Conservation (phyloP, 2,797 vertebrate genomes). For the Chrosomus eos region DNA sequence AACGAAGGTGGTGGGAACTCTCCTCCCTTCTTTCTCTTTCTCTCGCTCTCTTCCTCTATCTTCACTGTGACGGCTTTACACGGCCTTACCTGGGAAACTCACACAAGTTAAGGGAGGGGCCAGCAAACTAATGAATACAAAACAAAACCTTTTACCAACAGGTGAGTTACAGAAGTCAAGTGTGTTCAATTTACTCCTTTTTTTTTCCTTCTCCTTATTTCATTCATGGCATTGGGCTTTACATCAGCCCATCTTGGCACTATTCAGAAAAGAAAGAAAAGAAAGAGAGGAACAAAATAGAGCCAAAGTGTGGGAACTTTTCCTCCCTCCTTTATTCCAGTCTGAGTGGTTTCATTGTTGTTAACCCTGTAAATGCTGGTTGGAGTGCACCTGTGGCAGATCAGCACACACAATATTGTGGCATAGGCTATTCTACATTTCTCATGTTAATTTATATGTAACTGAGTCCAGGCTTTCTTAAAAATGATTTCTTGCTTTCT, state of each 20-base stretch:
- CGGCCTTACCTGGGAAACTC: slow-evolving; percentile 76
- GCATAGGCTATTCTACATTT: slow-evolving; percentile 8
- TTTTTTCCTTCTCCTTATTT: slow-evolving; percentile 64
- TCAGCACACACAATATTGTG: slow-evolving; percentile 1
- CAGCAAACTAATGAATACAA: slow-evolving; percentile 76
- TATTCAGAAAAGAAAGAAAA: slow-evolving; percentile 68
- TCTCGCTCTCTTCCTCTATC: slow-evolving; percentile 55
- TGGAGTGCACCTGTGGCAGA: slow-evolving; percentile 78
- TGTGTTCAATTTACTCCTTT: slow-evolving; percentile 69
- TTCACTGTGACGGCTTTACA: slow-evolving; percentile 51
- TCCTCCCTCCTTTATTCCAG: slow-evolving; percentile 71
- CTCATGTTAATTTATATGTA: background rate
- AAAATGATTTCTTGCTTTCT: background rate
- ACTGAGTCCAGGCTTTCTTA: background rate
- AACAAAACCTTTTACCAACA: slow-evolving; percentile 80
- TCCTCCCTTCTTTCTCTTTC: slow-evolving; percentile 79
- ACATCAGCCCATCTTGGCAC: slow-evolving; percentile 70
- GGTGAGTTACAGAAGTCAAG: slow-evolving; percentile 83
- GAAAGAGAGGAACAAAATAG: slow-evolving; percentile 74
- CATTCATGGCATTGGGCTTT: slow-evolving; percentile 75
- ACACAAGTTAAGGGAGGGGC: slow-evolving; percentile 77
- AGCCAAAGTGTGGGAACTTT: slow-evolving; percentile 83
- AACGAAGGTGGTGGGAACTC: slow-evolving; percentile 86
- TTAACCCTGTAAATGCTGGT: slow-evolving; percentile 78
- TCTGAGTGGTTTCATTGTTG: slow-evolving; percentile 76